Evolutionary conservation across 2,113 vertebrate species (phyloP).

Genomic region (Enhydra lutris): DNA sequence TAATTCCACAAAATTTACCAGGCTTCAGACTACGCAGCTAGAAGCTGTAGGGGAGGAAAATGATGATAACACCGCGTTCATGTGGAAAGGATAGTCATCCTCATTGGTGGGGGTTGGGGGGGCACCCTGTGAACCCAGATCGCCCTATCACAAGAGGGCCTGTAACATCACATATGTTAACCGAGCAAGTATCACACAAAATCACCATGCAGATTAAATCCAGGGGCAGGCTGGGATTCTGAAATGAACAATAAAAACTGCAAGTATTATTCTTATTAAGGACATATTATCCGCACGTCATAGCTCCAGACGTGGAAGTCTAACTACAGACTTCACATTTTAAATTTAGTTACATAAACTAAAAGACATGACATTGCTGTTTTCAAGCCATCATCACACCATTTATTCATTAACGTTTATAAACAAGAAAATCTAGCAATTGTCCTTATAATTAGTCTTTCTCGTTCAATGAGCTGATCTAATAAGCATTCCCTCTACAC

Average conservation of each 20-base stretch:
- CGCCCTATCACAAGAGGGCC: neutral
- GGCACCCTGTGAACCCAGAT: neutral
- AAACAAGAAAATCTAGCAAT: conserved; percentile 51
- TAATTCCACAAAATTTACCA: neutral
- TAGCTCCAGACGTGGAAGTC: neutral
- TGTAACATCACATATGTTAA: neutral
- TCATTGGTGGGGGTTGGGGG: neutral
- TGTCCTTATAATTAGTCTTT: conserved; percentile 14
- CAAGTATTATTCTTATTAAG: neutral
- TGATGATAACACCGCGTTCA: neutral
- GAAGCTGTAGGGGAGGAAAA: neutral
- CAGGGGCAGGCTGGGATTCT: neutral
- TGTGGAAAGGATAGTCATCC: neutral
- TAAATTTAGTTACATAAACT: conserved; percentile 1
- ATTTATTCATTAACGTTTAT: conserved; percentile 23
- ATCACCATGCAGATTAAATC: neutral
- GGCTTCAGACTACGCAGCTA: neutral
- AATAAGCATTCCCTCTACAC: conserved; percentile 32
- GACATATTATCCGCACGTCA: neutral
- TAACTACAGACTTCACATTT: neutral
- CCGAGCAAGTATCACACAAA: neutral
- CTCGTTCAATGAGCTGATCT: neutral
- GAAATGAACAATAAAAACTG: neutral
- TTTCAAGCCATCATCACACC: neutral
- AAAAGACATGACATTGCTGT: neutral